Percentiles rank a stretch among this genome's conserved stretches.
Evolutionary conservation across 2,113 vertebrate genomes (phyloP).

Genomic region (Corythornis madagascariensis): DNA sequence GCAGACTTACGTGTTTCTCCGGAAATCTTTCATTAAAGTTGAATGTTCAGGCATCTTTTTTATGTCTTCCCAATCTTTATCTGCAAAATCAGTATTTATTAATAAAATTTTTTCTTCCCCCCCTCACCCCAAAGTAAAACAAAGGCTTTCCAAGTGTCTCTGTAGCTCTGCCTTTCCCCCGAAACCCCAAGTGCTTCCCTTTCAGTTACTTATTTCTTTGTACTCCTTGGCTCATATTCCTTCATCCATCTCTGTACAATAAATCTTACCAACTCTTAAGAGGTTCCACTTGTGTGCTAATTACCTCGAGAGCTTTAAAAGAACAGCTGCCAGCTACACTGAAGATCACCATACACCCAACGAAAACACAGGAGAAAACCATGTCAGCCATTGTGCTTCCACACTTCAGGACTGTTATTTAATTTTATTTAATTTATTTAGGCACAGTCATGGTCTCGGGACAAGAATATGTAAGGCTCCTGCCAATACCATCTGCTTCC

Average conservation of each 20-base stretch:
- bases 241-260: neutral
- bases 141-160: neutral
- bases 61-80: conserved; percentile 99
- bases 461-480: neutral
- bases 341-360: neutral
- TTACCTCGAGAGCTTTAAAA: neutral
- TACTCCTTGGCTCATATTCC: neutral
- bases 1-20: conserved; percentile 96
- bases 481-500: neutral
- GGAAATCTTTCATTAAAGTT: conserved; percentile 99
- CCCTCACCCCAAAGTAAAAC: neutral
- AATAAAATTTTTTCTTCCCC: neutral
- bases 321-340: neutral
- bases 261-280: neutral
- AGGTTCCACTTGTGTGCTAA: neutral
- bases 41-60: conserved; percentile 99
- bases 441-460: neutral
- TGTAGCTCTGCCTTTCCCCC: neutral
- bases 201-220: neutral
- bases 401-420: neutral
- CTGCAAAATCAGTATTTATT: conserved; percentile 75
- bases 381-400: neutral
- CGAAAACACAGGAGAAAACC: neutral
- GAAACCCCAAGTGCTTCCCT: neutral
- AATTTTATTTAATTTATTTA: neutral